Base-by-base conservation (phyloP, 2,797 vertebrate genomes). In the Pampus argenteus region DNA sequence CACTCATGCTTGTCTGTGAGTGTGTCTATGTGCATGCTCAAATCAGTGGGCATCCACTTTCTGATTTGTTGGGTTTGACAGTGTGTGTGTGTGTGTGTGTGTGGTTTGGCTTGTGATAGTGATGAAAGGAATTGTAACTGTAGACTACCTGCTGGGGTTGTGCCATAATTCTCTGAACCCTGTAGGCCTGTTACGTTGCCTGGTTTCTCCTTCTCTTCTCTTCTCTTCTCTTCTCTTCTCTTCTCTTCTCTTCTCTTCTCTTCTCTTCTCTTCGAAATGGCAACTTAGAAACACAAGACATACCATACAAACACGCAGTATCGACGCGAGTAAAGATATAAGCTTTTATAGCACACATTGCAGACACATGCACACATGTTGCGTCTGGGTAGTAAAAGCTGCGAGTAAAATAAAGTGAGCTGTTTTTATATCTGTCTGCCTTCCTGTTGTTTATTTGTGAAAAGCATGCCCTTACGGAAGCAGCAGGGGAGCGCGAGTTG, bases 61-160 rank as follows among this genome's bases (percentile, higher is more conserved):
- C 64, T 57, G 63, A 71, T 86, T 65, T 83, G 67, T 57, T 69
- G 38, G 45, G 58, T 74, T 52, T 83, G 54, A 64, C 62, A 22
- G 63, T 62, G 63, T 26, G 45, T 63, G 8, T 36, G 66, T 25
- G 63, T 62, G 63, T 26, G 45, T 63, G 8, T 36, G 66, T 25
- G 71, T 0, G 89, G 88, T 92, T 95, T 93, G 93, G 94, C 95
- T 95, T 93, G 92, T 83, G 87, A 86, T 87, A 81, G 92, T 92
- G 95, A 95, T 96, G 94, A 96, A 95, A 96, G 94, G 95, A 94
- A 94, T 94, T 93, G 94, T 95, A 95, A 95, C 94, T 87, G 90
- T 92, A 93, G 90, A 94, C 95, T 94, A 94, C 94, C 93, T 95
- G 93, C 94, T 95, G 93, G 91, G 93, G 92, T 92, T 61, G 50